phyloP scores from a whole-genome alignment of 2,888 invertebrate species.

The Beris morrisii region DNA sequence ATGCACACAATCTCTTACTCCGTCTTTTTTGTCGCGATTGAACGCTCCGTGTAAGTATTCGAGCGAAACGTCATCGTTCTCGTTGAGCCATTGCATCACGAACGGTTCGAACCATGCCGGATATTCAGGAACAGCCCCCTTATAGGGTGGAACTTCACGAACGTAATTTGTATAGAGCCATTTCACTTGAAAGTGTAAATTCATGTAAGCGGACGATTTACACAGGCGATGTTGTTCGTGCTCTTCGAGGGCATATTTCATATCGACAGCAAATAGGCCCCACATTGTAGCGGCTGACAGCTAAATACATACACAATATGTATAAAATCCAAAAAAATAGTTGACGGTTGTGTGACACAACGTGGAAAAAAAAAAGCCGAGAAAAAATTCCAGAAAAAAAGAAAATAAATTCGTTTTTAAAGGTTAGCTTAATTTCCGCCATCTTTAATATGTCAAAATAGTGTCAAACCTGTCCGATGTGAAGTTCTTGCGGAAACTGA shows the following conservation, averaged over 20 bases:
- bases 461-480: conserved; percentile 82
- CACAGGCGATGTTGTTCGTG: conserved; percentile 94
- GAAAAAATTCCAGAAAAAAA: no score
- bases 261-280: conserved; percentile 93
- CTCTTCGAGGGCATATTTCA: conserved; percentile 97
- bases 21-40: conserved; percentile 94
- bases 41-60: conserved; percentile 99
- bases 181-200: conserved; percentile 97
- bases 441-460: conserved; percentile 12
- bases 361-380: no score
- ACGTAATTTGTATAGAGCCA: conserved; percentile 98
- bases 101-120: conserved; percentile 99
- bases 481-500: conserved; percentile 98
- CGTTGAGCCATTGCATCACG: conserved; percentile 99
- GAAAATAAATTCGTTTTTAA: no score
- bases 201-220: conserved; percentile 99
- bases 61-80: conserved; percentile 98
- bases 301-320: conserved; percentile 57
- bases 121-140: conserved; percentile 96
- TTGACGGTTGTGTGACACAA: no score
- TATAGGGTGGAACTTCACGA: conserved; percentile 95
- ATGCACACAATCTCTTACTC: conserved; percentile 62
- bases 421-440: no score
- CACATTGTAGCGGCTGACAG: conserved; percentile 97
- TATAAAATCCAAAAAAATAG: background rate